Evolutionary conservation across 2,113 vertebrate genomes (phyloP).

Genomic region (Oncorhynchus clarkii): DNA sequence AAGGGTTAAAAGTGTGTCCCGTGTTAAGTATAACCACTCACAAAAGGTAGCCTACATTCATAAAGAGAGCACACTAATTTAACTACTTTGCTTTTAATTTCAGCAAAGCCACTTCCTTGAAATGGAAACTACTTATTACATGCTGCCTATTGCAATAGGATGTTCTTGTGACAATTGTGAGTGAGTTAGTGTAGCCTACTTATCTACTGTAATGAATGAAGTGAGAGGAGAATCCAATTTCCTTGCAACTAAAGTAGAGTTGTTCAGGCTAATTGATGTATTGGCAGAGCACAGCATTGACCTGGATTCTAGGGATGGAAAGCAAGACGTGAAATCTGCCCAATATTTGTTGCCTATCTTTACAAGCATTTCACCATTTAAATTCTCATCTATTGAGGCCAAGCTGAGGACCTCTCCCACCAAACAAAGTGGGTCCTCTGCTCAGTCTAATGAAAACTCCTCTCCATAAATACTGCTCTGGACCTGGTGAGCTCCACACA

Average conservation of each 20-base stretch:
- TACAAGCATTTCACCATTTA: not conserved
- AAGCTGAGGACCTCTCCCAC: conserved; percentile 6
- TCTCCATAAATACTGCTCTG: conserved; percentile 31
- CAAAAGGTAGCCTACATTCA: not conserved
- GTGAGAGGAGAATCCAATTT: not conserved
- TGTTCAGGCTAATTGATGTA: not conserved
- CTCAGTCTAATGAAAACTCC: conserved; percentile 26
- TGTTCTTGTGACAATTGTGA: not conserved
- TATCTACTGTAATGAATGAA: not conserved
- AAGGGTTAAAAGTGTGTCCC: not conserved
- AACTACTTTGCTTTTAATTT: not conserved
- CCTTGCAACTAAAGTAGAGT: not conserved
- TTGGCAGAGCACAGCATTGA: not conserved
- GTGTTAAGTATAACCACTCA: not conserved
- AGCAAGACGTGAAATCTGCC: not conserved
- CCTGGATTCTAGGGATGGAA: not conserved
- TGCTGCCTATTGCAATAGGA: too few relatives aligned
- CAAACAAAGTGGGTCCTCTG: conserved; percentile 9
- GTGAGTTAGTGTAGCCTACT: not conserved
- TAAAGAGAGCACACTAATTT: not conserved
- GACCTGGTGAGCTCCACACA: conserved; percentile 20
- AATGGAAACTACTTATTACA: not conserved
- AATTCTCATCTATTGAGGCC: not conserved
- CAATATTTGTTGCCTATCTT: not conserved
- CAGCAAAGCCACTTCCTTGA: not conserved